Conservation (phyloP, 1,140 invertebrate genomes). For the Elymnias hypermnestra region DNA sequence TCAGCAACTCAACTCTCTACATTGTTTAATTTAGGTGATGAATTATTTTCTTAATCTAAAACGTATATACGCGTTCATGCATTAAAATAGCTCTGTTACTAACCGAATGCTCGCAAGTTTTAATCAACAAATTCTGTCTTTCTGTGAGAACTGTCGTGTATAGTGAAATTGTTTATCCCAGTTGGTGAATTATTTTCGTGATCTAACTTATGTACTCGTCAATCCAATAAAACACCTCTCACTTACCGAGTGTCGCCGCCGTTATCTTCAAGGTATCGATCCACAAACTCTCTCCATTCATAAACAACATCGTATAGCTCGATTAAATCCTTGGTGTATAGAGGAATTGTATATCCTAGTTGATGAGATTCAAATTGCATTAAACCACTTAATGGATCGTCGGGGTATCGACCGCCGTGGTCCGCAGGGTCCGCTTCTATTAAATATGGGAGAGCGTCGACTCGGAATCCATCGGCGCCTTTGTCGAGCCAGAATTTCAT, state of each 20-base stretch:
- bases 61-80: no score
- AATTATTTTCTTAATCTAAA: no score
- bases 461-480: conserved; percentile 84
- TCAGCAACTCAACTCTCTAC: no score
- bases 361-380: conserved; percentile 53
- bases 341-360: conserved; percentile 74
- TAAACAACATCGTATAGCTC: conserved; percentile 79
- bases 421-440: conserved; percentile 77
- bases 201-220: background rate
- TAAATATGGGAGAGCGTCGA: conserved; percentile 80
- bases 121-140: no score
- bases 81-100: no score
- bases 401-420: conserved; percentile 72
- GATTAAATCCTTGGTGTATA: conserved; percentile 78
- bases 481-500: conserved; percentile 80
- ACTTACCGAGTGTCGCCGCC: conserved; percentile 63
- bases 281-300: conserved; percentile 78
- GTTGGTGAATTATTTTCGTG: background rate
- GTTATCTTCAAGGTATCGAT: conserved; percentile 70
- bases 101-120: no score
- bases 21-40: no score
- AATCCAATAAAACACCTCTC: conserved; percentile 10
- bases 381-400: conserved; percentile 76
- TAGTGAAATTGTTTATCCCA: no score
- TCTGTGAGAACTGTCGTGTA: no score